Conservation (phyloP, 2,888 invertebrate genomes). For the Melieria omissa region DNA sequence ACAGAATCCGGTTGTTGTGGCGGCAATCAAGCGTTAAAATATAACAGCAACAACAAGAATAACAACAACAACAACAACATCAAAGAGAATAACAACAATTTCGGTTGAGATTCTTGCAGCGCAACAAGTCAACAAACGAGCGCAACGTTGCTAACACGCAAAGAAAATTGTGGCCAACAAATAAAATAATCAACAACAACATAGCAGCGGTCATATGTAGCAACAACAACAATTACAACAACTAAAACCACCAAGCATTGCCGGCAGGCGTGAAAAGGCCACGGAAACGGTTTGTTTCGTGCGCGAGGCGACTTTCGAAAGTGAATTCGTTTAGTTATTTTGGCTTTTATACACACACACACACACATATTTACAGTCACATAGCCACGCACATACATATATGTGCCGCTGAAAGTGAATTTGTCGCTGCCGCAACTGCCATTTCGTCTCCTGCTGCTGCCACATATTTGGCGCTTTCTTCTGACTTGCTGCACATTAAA, state of each 20-base stretch:
- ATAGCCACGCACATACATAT: not conserved
- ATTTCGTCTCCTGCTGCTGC: not conserved
- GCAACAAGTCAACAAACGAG: too few species aligned
- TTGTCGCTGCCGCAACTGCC: not conserved
- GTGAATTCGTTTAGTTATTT: not conserved
- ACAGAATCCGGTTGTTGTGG: too few species aligned
- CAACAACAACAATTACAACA: slow-evolving; percentile 1
- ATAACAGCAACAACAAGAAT: too few species aligned
- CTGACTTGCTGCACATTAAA: slow-evolving; percentile 11
- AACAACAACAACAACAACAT: too few species aligned
- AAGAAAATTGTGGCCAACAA: too few species aligned
- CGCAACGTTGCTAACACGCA: too few species aligned
- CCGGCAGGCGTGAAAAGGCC: not conserved
- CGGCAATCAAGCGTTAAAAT: too few species aligned
- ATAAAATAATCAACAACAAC: too few species aligned
- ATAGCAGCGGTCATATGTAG: not conserved
- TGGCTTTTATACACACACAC: not conserved
- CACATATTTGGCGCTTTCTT: slow-evolving; percentile 4
- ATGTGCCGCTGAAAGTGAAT: not conserved
- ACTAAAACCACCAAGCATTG: not conserved
- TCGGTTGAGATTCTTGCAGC: too few species aligned
- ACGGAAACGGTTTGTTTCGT: not conserved
- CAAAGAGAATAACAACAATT: too few species aligned
- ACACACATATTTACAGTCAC: not conserved
- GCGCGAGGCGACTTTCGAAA: slow-evolving; percentile 18